Conservation (phyloP, 2,888 invertebrate species). For the Lasioglossum villosulum region DNA sequence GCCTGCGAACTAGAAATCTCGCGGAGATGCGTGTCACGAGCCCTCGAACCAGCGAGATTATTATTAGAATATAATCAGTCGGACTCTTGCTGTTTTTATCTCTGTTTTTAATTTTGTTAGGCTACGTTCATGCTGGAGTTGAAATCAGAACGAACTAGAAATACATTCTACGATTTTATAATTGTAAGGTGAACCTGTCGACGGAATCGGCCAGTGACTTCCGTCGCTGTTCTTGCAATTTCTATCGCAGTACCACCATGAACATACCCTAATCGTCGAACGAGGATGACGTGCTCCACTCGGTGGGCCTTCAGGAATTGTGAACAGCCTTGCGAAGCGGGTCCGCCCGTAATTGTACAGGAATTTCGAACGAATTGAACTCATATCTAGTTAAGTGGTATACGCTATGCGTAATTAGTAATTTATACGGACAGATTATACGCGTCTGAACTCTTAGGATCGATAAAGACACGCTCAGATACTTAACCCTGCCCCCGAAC, state of each 20-base stretch:
- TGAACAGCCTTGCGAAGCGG: not conserved
- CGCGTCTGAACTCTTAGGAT: constrained; percentile 12
- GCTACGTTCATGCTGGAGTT: not conserved
- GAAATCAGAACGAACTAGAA: not conserved
- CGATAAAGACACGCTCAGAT: constrained; percentile 3
- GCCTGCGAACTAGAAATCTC: not conserved
- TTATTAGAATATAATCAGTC: not conserved
- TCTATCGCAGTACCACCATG: not conserved
- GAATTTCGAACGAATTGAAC: constrained; percentile 10
- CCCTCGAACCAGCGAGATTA: not conserved
- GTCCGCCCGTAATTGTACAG: not conserved
- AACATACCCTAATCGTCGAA: not conserved
- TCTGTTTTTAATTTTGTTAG: not conserved
- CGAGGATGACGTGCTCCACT: not conserved
- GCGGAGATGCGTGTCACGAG: not conserved
- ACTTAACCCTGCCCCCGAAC: not conserved
- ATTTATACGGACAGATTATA: constrained; percentile 9
- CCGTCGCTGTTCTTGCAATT: not conserved
- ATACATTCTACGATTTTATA: not conserved
- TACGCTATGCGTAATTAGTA: constrained; percentile 8
- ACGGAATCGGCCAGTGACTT: not conserved
- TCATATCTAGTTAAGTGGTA: not conserved
- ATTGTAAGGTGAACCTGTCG: not conserved
- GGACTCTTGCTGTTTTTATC: not conserved
- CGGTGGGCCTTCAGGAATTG: constrained; percentile 3